Conservation (phyloP, 2,888 invertebrate species). For the Caprella mutica region DNA sequence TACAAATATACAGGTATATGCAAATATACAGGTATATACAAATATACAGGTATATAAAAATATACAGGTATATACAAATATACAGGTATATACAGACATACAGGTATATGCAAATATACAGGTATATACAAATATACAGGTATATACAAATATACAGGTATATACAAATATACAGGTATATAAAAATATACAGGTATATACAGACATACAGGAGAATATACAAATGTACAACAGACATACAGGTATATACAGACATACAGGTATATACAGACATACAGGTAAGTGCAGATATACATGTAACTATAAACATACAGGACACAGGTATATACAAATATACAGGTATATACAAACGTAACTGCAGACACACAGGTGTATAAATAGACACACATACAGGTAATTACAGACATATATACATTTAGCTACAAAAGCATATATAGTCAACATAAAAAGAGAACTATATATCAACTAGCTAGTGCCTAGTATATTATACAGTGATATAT, state of each 20-base stretch:
- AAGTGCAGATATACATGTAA: constrained; percentile 1
- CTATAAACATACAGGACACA: constrained; percentile 5
- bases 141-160: too few species aligned
- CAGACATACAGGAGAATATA: constrained; percentile 11
- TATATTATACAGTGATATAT: too few species aligned
- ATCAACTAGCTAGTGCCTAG: too few species aligned
- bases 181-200: constrained; percentile 11
- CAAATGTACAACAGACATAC: not conserved
- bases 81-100: too few species aligned
- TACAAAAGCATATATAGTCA: constrained; percentile 11
- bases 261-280: not conserved
- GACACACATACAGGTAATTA: constrained; percentile 14
- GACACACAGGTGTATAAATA: constrained; percentile 13
- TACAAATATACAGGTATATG: too few species aligned
- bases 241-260: not conserved
- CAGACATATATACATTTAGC: constrained; percentile 13
- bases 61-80: too few species aligned
- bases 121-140: too few species aligned
- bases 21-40: too few species aligned
- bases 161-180: too few species aligned
- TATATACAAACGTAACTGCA: constrained; percentile 15
- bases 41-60: too few species aligned
- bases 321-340: constrained; percentile 13
- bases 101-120: too few species aligned
- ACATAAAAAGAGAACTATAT: too few species aligned